Percentiles rank a stretch among this genome's conserved stretches.
phyloP scores from a whole-genome alignment of 2,888 invertebrate genomes.

The Lypha dubia region DNA sequence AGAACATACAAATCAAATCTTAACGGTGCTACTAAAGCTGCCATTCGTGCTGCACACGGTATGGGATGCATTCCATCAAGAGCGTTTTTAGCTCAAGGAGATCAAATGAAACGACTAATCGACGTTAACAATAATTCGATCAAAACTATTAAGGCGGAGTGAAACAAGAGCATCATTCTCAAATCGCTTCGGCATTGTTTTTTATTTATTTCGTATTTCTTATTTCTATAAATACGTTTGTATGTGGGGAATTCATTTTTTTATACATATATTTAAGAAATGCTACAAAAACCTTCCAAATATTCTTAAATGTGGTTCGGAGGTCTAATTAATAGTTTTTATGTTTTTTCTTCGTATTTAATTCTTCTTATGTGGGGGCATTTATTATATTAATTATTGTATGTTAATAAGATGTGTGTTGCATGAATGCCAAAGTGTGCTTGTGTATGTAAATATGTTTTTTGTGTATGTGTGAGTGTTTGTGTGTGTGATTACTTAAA shows the following conservation, averaged over 20 bases:
- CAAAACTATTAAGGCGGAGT: conserved; percentile 79
- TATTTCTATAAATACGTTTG: conserved; percentile 35
- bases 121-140: conserved; percentile 81
- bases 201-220: conserved; percentile 50
- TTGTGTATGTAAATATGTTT: conserved; percentile 51
- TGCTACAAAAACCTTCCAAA: not conserved
- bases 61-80: conserved; percentile 79
- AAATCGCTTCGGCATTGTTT: conserved; percentile 39
- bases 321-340: conserved; percentile 23
- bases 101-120: conserved; percentile 80
- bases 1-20: conserved; percentile 84
- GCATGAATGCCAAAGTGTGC: conserved; percentile 41
- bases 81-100: conserved; percentile 76
- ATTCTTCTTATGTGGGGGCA: conserved; percentile 22
- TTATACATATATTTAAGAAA: conserved; percentile 23
- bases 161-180: conserved; percentile 53
- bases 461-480: conserved; percentile 3
- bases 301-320: conserved; percentile 22
- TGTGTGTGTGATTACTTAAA: conserved; percentile 40
- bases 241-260: conserved; percentile 34
- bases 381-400: conserved; percentile 23
- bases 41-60: conserved; percentile 79
- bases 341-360: not conserved
- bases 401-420: conserved; percentile 62
- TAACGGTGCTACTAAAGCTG: conserved; percentile 74